These are phyloP conservation scores for Hyalella azteca DNA, from an alignment of 2,888 invertebrate species.

Conservation along the genomic window DNA sequence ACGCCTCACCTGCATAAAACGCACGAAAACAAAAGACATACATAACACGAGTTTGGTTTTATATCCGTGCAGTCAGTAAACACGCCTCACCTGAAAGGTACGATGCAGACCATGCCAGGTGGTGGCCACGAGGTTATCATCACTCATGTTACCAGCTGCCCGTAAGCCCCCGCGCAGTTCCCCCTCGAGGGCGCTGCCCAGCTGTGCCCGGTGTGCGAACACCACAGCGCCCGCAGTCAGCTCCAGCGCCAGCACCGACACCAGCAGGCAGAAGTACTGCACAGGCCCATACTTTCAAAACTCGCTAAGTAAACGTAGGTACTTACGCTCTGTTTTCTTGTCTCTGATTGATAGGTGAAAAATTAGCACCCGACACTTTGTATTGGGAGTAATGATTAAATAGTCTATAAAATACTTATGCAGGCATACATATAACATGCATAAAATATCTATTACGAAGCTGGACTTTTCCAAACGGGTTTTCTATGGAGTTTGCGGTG, in stretches of 20 bases:
- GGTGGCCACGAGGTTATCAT: conserved; percentile 71
- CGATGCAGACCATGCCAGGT: conserved; percentile 79
- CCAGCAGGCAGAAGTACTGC: conserved; percentile 81
- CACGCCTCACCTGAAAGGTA: conserved; percentile 64
- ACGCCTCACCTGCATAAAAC: background rate
- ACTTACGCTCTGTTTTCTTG: too few relatives aligned
- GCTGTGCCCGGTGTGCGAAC: conserved; percentile 76
- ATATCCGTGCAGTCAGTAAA: background rate
- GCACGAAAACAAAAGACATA: background rate
- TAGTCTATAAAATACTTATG: too few relatives aligned
- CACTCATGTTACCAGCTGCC: conserved; percentile 68
- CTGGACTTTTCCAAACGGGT: too few relatives aligned
- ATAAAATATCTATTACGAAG: too few relatives aligned
- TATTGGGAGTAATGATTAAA: too few relatives aligned
- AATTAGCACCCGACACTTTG: too few relatives aligned
- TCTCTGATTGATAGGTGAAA: too few relatives aligned
- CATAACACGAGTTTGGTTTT: background rate
- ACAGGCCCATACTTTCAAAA: too few relatives aligned
- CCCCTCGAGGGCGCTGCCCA: conserved; percentile 71
- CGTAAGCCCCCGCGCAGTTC: conserved; percentile 74
- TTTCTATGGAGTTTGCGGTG: too few relatives aligned
- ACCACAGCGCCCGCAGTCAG: conserved; percentile 77
- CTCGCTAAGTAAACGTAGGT: too few relatives aligned
- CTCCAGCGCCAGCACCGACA: conserved; percentile 77
- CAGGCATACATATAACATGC: too few relatives aligned